Conservation (phyloP, 92 coral and sea anemone genomes). For the Porites rus region DNA sequence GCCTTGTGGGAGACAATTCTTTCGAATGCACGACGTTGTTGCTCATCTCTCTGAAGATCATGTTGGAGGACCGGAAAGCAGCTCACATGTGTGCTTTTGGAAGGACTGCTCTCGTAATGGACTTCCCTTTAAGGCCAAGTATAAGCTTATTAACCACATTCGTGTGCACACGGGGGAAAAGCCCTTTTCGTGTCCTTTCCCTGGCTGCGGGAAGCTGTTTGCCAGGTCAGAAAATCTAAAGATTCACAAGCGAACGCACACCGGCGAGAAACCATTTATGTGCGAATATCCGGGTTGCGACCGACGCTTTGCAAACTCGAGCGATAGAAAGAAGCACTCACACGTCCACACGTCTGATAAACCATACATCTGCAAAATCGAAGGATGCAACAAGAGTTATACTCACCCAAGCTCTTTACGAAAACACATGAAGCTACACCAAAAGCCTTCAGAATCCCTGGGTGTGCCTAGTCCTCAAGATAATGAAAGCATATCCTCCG, state of each 20-base stretch:
- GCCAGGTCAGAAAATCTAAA: conserved; percentile 99
- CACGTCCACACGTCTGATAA: conserved; percentile 99
- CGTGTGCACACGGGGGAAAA: conserved; percentile 99
- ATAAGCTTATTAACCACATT: conserved; percentile 98
- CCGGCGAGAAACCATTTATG: conserved; percentile 98
- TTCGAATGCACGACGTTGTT: conserved; percentile 99
- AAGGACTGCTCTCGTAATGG: conserved; percentile 97
- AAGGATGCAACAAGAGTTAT: conserved; percentile 98
- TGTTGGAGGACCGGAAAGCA: conserved; percentile 98
- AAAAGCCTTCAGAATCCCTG: conserved; percentile 92
- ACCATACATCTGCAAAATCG: conserved; percentile 99
- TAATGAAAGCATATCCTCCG: conserved; percentile 66
- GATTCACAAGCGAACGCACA: conserved; percentile 99
- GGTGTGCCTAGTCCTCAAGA: conserved; percentile 82
- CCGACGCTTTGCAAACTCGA: conserved; percentile 99
- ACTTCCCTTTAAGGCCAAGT: conserved; percentile 97
- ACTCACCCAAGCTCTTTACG: conserved; percentile 98
- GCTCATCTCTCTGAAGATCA: conserved; percentile 99
- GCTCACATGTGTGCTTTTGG: conserved; percentile 98
- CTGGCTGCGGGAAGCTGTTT: conserved; percentile 98
- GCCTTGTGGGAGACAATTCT: conserved; percentile 98
- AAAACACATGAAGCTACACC: conserved; percentile 98
- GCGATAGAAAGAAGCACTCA: conserved; percentile 99
- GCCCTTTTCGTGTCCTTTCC: conserved; percentile 98
- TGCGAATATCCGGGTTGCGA: conserved; percentile 99